phyloP scores from a whole-genome alignment of 2,113 vertebrate species.

The Lamprotornis superbus region DNA sequence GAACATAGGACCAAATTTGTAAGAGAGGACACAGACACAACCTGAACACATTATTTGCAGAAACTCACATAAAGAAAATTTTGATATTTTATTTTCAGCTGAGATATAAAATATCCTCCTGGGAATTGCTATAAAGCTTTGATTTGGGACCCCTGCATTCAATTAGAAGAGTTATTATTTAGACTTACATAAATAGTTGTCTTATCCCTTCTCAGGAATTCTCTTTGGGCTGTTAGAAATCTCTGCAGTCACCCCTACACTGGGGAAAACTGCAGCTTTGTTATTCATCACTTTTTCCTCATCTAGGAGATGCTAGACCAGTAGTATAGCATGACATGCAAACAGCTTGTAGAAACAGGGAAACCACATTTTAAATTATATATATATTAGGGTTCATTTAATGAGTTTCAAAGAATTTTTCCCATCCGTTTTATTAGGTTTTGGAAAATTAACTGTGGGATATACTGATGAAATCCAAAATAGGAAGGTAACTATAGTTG shows the following conservation, averaged over 20 bases:
- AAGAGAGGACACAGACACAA: neutral
- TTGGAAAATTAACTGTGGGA: slow-evolving; percentile 16
- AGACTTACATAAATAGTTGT: neutral
- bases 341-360: neutral
- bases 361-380: slow-evolving; percentile 13
- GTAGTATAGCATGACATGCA: neutral
- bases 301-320: neutral
- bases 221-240: neutral
- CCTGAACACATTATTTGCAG: neutral
- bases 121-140: neutral
- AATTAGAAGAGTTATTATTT: neutral
- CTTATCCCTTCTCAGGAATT: neutral
- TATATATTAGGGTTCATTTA: slow-evolving; percentile 13
- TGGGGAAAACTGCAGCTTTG: neutral
- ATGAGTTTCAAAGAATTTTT: slow-evolving; percentile 20
- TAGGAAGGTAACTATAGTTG: neutral
- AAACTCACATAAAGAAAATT: neutral
- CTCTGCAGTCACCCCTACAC: neutral
- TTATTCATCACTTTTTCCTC: neutral
- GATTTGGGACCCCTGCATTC: neutral
- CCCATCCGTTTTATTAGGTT: neutral
- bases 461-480: neutral
- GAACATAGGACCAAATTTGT: neutral
- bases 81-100: neutral
- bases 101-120: neutral